A percentile compares a stretch with the other conserved stretches of the same genome.
These are phyloP conservation scores for Ivindomyrus marchei DNA, from an alignment of 2,113 vertebrate genomes.

Conservation along the genomic window DNA sequence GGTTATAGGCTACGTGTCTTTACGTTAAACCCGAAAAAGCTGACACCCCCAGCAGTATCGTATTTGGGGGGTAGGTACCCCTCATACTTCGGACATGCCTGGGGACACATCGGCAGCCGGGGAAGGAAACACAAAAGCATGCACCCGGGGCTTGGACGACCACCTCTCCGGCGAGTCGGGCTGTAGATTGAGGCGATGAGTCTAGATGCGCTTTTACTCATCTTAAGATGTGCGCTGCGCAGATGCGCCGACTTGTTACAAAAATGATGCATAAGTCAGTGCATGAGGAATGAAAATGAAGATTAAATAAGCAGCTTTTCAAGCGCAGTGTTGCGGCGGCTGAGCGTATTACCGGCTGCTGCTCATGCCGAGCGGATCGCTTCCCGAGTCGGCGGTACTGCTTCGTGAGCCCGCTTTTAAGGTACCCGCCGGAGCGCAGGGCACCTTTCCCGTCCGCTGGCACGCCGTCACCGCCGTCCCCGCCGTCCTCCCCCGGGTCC, in stretches of 20 bases:
- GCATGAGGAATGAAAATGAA: not conserved
- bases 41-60: not conserved
- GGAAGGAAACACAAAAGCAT: not conserved
- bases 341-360: constrained; percentile 53
- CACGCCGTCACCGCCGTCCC: constrained; percentile 54
- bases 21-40: not conserved
- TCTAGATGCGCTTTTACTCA: not conserved
- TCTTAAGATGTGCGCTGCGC: not conserved
- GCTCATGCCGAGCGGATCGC: constrained; percentile 52
- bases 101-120: not conserved
- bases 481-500: constrained; percentile 65
- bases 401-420: constrained; percentile 45
- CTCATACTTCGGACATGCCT: not conserved
- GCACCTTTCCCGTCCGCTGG: not conserved
- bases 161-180: not conserved
- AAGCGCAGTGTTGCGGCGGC: not conserved
- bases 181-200: not conserved
- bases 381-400: constrained; percentile 56
- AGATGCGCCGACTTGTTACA: not conserved
- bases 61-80: not conserved
- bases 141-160: not conserved
- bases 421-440: constrained; percentile 43
- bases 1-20: not conserved
- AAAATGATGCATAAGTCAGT: not conserved
- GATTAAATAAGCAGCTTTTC: not conserved